A percentile compares a stretch with the other conserved stretches of the same genome.
Evolutionary conservation across 1,140 invertebrate species (phyloP).

Genomic region (Drosophila busckii): DNA sequence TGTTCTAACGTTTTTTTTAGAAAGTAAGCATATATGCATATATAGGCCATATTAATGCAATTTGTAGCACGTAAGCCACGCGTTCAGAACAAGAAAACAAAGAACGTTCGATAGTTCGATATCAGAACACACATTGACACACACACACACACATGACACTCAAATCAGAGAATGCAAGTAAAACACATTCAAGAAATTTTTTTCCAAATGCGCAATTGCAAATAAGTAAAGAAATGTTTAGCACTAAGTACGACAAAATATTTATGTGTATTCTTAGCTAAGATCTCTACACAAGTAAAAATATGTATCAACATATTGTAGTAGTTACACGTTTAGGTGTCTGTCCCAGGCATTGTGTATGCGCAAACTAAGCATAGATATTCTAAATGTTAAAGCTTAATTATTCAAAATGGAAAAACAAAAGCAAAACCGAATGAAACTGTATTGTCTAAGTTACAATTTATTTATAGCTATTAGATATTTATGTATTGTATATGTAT

Average conservation of each 20-base stretch:
- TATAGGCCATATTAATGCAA: constrained; percentile 75
- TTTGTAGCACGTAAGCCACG: constrained; percentile 55
- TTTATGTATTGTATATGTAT: constrained; percentile 50
- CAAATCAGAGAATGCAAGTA: too few relatives aligned
- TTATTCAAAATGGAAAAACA: constrained; percentile 28
- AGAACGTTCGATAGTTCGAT: not conserved
- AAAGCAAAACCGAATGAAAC: constrained; percentile 5
- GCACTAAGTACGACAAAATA: constrained; percentile 8
- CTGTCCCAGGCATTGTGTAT: constrained; percentile 16
- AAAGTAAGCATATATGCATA: constrained; percentile 39
- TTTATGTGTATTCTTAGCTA: constrained; percentile 11
- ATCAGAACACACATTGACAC: constrained; percentile 4
- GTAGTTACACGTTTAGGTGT: not conserved
- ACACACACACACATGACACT: constrained; percentile 17
- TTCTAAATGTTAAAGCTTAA: constrained; percentile 41
- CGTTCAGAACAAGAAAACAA: constrained; percentile 25
- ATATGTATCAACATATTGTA: too few relatives aligned
- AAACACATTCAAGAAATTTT: too few relatives aligned
- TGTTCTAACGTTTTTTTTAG: constrained; percentile 8
- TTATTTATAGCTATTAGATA: constrained; percentile 19
- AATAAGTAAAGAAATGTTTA: constrained; percentile 1
- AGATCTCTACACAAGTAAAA: constrained; percentile 8
- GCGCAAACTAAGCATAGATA: constrained; percentile 34
- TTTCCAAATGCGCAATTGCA: not conserved
- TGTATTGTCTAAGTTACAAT: constrained; percentile 36